These are phyloP conservation scores for Elysia crispata DNA, from an alignment of 2,888 invertebrate species.

Conservation along the genomic window DNA sequence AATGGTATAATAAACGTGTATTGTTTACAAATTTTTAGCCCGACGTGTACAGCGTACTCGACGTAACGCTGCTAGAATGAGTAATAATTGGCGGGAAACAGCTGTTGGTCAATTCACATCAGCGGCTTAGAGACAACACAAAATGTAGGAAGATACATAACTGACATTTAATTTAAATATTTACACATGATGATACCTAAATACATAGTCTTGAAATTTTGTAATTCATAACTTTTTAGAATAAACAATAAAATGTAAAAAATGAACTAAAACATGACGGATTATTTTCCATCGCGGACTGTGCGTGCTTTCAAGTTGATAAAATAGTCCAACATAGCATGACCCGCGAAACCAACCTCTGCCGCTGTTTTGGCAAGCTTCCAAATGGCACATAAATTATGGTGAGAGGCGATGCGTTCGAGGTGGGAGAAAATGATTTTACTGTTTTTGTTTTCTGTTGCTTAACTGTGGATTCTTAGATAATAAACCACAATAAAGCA, in stretches of 20 bases:
- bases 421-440: constrained; percentile 66
- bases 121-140: constrained; percentile 46
- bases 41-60: constrained; percentile 64
- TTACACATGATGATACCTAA: background rate
- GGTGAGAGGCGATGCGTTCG: background rate
- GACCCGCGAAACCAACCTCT: constrained; percentile 75
- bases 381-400: constrained; percentile 48
- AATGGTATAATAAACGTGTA: constrained; percentile 50
- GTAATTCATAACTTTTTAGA: background rate
- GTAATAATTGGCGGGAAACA: constrained; percentile 77
- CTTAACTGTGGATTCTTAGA: background rate
- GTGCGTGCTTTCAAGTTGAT: constrained; percentile 54
- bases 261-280: constrained; percentile 55
- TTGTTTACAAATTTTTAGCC: constrained; percentile 55
- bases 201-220: background rate
- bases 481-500: too few relatives aligned
- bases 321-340: constrained; percentile 66
- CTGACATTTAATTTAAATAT: too few relatives aligned
- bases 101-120: constrained; percentile 70
- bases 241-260: background rate
- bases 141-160: constrained; percentile 18
- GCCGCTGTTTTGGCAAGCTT: constrained; percentile 68
- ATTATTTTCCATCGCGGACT: constrained; percentile 61
- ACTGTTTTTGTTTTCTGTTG: too few relatives aligned
- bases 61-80: constrained; percentile 72